These are phyloP conservation scores for Agrochola lychnidis DNA, from an alignment of 2,888 invertebrate species.

Conservation along the genomic window DNA sequence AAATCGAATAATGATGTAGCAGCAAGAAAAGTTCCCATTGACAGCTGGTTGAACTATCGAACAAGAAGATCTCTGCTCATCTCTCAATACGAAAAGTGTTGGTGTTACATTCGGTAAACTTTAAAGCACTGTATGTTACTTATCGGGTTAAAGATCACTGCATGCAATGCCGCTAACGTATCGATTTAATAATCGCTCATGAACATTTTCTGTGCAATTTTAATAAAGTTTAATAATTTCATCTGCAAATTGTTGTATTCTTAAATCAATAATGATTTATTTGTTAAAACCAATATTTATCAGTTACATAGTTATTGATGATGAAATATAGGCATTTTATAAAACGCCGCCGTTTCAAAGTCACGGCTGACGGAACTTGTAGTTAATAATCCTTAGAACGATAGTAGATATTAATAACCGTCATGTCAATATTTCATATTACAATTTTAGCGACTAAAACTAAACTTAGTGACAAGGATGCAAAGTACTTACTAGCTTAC, in stretches of 20 bases:
- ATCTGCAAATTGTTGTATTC: neutral
- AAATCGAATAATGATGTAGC: conserved; percentile 34
- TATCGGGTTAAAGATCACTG: conserved; percentile 51
- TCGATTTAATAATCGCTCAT: conserved; percentile 28
- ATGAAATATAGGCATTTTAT: conserved; percentile 1
- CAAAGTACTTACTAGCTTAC: too few species aligned
- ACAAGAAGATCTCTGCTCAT: conserved; percentile 47
- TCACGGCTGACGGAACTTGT: conserved; percentile 44
- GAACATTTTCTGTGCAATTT: conserved; percentile 13
- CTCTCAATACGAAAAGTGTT: conserved; percentile 48
- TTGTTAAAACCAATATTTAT: conserved; percentile 13
- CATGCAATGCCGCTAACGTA: conserved; percentile 25
- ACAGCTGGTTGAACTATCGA: conserved; percentile 30
- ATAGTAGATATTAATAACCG: conserved; percentile 28
- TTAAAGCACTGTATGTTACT: conserved; percentile 42
- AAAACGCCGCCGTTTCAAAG: conserved; percentile 41
- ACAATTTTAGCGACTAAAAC: neutral
- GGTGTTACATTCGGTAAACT: conserved; percentile 48
- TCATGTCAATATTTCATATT: conserved; percentile 2
- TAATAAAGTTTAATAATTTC: conserved; percentile 8
- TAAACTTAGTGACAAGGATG: too few species aligned
- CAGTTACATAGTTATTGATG: conserved; percentile 4
- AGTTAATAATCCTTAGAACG: conserved; percentile 35
- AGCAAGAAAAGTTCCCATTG: conserved; percentile 16
- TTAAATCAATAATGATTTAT: conserved; percentile 12